A percentile compares a stretch with the other conserved stretches of the same genome.
These are phyloP conservation scores for Arctocebus calabarensis DNA, from an alignment of 2,797 vertebrate species.

Conservation along the genomic window DNA sequence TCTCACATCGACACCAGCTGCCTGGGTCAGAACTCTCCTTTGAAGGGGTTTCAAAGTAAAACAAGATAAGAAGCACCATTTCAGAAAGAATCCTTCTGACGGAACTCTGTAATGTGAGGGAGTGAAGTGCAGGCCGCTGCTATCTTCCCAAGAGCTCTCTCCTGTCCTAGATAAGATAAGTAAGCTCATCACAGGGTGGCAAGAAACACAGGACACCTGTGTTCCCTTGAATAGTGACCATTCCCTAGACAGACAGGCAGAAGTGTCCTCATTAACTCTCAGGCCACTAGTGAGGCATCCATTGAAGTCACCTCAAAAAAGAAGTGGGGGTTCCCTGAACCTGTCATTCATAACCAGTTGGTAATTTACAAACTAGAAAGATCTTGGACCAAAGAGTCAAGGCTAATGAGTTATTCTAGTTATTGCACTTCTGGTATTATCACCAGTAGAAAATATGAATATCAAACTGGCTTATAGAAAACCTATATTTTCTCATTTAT, in stretches of 20 bases:
- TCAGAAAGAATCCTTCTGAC: conserved; percentile 83
- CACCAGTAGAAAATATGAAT: not conserved
- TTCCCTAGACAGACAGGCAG: not conserved
- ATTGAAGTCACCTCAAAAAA: not conserved
- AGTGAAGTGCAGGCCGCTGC: conserved; percentile 77
- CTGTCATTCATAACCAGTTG: not conserved
- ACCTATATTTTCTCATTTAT: not conserved
- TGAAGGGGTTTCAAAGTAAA: conserved; percentile 88
- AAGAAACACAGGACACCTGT: not conserved
- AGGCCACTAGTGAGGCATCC: not conserved
- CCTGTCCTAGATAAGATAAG: conserved; percentile 82
- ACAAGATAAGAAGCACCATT: conserved; percentile 87
- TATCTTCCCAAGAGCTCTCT: conserved; percentile 69
- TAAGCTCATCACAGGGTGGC: conserved; percentile 24
- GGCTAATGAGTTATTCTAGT: not conserved
- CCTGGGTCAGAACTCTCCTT: conserved; percentile 83
- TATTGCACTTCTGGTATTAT: not conserved
- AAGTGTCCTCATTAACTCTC: not conserved
- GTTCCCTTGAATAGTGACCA: not conserved
- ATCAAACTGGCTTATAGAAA: not conserved
- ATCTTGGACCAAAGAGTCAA: not conserved
- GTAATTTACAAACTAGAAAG: not conserved
- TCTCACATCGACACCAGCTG: conserved; percentile 73
- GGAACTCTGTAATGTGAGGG: conserved; percentile 82
- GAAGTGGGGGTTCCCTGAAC: not conserved